These are phyloP conservation scores for Phymastichus coffea DNA, from an alignment of 1,140 invertebrate species.

Conservation along the genomic window DNA sequence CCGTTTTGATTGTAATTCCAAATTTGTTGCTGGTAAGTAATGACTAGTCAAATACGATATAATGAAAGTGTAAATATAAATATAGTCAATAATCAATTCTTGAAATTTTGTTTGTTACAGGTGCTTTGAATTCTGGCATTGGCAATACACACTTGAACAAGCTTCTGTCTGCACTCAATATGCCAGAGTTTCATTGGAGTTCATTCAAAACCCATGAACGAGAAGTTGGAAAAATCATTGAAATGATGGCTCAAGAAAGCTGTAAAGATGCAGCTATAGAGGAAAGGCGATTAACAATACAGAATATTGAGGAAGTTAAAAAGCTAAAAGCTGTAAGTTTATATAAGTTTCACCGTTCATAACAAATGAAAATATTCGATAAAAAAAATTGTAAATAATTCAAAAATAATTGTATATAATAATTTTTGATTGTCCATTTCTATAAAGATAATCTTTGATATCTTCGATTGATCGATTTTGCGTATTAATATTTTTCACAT, in stretches of 20 bases:
- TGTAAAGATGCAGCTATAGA: slow-evolving; percentile 16
- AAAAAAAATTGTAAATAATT: no score
- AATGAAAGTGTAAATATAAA: background rate
- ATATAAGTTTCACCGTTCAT: no score
- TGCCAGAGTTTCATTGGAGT: slow-evolving; percentile 17
- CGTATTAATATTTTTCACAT: no score
- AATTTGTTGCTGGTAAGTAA: slow-evolving; percentile 8
- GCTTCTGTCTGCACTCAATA: slow-evolving; percentile 14
- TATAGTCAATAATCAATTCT: no score
- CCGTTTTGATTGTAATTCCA: slow-evolving; percentile 11
- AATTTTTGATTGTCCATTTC: no score
- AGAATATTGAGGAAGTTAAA: slow-evolving; percentile 8
- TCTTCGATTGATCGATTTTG: no score
- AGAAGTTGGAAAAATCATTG: slow-evolving; percentile 7
- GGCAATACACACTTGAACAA: slow-evolving; percentile 24
- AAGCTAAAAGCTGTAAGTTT: slow-evolving; percentile 24
- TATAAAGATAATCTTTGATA: no score
- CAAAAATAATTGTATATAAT: no score
- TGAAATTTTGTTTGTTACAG: slow-evolving; percentile 19
- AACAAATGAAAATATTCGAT: no score
- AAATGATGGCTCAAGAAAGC: slow-evolving; percentile 20
- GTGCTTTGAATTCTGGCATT: slow-evolving; percentile 15
- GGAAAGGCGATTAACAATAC: slow-evolving; percentile 19
- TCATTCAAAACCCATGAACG: slow-evolving; percentile 24
- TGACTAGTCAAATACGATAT: no score